Percentiles rank a stretch among this genome's conserved stretches.
phyloP scores from a whole-genome alignment of 2,113 vertebrate species.

The Phaethornis superciliosus region DNA sequence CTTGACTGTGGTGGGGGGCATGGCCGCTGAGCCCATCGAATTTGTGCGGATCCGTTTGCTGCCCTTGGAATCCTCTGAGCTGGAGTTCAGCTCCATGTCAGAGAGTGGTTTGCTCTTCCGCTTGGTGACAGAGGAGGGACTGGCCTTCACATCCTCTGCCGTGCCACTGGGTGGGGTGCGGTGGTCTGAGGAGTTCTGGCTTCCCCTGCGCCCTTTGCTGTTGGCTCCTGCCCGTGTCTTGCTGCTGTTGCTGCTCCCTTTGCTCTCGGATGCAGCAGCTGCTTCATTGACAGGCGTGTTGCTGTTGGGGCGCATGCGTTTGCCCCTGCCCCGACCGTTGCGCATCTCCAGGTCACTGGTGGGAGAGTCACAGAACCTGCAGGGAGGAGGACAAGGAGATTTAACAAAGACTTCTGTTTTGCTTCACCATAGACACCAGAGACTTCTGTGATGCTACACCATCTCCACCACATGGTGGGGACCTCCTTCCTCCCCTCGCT shows the following conservation, averaged over 20 bases:
- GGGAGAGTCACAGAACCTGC: constrained; percentile 97
- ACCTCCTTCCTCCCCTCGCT: not conserved
- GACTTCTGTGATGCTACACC: not conserved
- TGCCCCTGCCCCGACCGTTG: constrained; percentile 93
- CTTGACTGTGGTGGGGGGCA: constrained; percentile 78
- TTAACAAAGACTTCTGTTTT: not conserved
- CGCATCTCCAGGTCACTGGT: constrained; percentile 98
- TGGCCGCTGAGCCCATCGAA: constrained; percentile 82
- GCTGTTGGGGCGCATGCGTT: constrained; percentile 93
- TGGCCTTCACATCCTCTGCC: constrained; percentile 93
- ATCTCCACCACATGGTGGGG: rapidly evolving
- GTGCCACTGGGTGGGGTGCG: constrained; percentile 87
- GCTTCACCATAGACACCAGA: no score
- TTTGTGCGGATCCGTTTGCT: constrained; percentile 97
- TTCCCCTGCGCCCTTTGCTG: constrained; percentile 94
- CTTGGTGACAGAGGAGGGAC: constrained; percentile 91
- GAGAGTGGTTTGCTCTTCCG: constrained; percentile 94
- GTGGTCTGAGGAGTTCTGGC: constrained; percentile 94
- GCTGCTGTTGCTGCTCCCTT: constrained; percentile 88
- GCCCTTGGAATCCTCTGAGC: constrained; percentile 97
- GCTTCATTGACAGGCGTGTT: constrained; percentile 91
- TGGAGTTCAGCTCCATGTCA: constrained; percentile 99
- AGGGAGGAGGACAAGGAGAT: not conserved
- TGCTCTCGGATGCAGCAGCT: constrained; percentile 87
- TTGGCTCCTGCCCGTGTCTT: constrained; percentile 94